Conservation (phyloP, 2,888 invertebrate genomes). For the Nemotelus nigrinus region DNA sequence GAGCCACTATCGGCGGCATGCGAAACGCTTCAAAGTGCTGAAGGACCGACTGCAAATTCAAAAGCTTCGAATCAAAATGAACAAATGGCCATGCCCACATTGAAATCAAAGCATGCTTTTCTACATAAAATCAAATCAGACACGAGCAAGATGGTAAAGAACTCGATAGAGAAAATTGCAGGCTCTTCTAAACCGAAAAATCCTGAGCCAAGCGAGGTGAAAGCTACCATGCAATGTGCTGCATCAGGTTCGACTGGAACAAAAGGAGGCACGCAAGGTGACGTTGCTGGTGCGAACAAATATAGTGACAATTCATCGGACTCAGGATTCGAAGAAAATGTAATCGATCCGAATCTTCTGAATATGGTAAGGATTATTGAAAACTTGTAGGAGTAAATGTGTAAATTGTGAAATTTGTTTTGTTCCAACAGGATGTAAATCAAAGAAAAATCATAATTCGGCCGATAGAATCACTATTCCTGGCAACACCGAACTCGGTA, state of each 20-base stretch:
- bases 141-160: conserved; percentile 56
- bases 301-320: conserved; percentile 76
- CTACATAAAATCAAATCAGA: conserved; percentile 57
- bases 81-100: conserved; percentile 48
- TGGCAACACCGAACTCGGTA: conserved; percentile 52
- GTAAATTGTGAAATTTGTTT: conserved; percentile 9
- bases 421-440: conserved; percentile 56
- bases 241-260: neutral
- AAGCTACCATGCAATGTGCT: neutral
- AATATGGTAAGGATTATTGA: neutral
- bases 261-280: neutral
- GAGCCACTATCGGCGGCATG: neutral
- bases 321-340: conserved; percentile 76
- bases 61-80: conserved; percentile 49
- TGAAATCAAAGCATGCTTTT: conserved; percentile 47
- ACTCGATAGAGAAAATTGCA: conserved; percentile 55
- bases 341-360: conserved; percentile 57
- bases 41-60: conserved; percentile 47
- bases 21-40: neutral
- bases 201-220: conserved; percentile 8
- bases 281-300: conserved; percentile 59
- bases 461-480: conserved; percentile 58
- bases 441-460: conserved; percentile 56
- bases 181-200: neutral
- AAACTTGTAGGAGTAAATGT: conserved; percentile 53